Evolutionary conservation across 2,888 invertebrate genomes (phyloP).

Genomic region (Kuschelorhynchus macadamiae): DNA sequence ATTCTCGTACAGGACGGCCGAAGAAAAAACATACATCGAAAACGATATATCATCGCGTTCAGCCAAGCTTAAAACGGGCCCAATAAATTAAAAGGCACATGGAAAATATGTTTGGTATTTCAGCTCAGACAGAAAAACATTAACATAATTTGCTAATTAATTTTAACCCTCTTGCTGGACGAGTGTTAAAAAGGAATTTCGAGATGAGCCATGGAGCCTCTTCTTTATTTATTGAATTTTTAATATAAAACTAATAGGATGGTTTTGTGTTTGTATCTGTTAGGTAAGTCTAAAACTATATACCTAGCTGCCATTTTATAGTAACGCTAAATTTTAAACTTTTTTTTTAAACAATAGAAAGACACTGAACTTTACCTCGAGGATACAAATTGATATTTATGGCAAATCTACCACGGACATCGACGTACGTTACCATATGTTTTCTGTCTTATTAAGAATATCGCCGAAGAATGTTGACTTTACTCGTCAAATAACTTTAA

Average conservation of each 20-base stretch:
- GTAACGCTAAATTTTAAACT: too few relatives aligned
- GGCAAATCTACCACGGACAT: too few relatives aligned
- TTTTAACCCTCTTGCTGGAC: constrained; percentile 43
- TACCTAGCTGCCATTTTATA: too few relatives aligned
- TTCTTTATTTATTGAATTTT: constrained; percentile 20
- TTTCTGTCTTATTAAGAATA: too few relatives aligned
- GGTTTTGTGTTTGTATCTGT: background rate
- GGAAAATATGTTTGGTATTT: constrained; percentile 44
- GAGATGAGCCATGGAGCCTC: constrained; percentile 8
- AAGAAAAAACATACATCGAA: constrained; percentile 23
- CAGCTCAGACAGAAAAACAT: constrained; percentile 43
- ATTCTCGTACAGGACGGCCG: constrained; percentile 4
- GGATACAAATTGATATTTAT: too few relatives aligned
- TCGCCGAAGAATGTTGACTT: too few relatives aligned
- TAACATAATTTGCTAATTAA: constrained; percentile 51
- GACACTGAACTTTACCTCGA: too few relatives aligned
- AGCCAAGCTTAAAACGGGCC: constrained; percentile 35
- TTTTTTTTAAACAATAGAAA: too few relatives aligned
- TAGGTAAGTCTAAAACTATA: too few relatives aligned
- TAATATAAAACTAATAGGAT: constrained; percentile 7
- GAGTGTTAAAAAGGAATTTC: constrained; percentile 30
- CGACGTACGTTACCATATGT: too few relatives aligned
- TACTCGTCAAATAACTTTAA: too few relatives aligned
- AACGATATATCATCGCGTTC: constrained; percentile 40
- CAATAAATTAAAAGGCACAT: constrained; percentile 43